These are phyloP conservation scores for Camelus bactrianus DNA, from an alignment of 2,113 vertebrate genomes.

Conservation along the genomic window DNA sequence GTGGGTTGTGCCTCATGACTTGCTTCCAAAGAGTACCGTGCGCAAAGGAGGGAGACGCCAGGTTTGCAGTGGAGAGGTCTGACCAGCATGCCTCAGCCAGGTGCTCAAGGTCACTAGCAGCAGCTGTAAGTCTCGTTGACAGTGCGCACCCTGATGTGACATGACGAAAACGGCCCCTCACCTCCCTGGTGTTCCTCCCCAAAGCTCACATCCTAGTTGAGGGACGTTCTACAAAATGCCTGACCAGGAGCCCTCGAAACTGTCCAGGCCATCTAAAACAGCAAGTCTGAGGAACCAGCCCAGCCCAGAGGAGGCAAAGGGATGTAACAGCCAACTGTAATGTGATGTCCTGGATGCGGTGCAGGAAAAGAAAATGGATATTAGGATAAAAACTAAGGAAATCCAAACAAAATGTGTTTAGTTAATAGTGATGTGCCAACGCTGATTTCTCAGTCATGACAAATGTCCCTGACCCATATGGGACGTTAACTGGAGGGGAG, in stretches of 20 bases:
- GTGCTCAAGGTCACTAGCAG: not conserved
- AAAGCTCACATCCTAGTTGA: not conserved
- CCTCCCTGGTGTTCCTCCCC: not conserved
- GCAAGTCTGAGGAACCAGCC: not conserved
- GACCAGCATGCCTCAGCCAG: accelerated
- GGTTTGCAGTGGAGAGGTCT: not conserved
- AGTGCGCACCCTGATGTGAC: not conserved
- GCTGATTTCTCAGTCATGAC: not conserved
- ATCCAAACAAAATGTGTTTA: not conserved
- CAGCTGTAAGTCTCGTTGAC: accelerated
- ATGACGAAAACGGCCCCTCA: not conserved
- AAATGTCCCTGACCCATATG: not conserved
- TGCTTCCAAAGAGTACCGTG: not conserved
- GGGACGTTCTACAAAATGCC: not conserved
- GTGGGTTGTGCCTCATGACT: not conserved
- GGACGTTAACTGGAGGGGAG: not conserved
- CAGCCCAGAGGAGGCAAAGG: not conserved
- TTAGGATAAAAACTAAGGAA: not conserved
- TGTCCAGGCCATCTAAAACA: not conserved
- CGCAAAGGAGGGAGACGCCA: not conserved
- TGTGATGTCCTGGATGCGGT: not conserved
- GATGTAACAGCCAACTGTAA: not conserved
- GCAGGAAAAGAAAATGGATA: not conserved
- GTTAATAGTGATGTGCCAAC: not conserved
- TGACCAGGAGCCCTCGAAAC: not conserved